A percentile compares a stretch with the other conserved stretches of the same genome.
Evolutionary conservation across 2,888 invertebrate species (phyloP).

Genomic region (Cancer borealis): DNA sequence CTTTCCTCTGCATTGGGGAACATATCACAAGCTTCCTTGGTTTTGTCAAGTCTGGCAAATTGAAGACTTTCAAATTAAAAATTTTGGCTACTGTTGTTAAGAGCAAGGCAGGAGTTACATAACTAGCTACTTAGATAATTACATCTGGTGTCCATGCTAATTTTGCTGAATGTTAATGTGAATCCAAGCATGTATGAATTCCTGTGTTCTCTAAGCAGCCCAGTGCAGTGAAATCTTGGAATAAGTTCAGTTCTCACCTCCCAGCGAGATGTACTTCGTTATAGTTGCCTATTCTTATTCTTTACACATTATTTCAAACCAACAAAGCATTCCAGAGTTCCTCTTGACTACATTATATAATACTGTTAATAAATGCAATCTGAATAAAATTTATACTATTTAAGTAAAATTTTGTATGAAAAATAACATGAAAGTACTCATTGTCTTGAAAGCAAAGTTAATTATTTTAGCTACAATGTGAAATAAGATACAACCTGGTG

Average conservation of each 20-base stretch:
- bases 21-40: conserved; percentile 67
- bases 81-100: conserved; percentile 55
- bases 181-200: background rate
- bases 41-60: conserved; percentile 53
- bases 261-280: too few species aligned
- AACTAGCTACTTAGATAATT: conserved; percentile 25
- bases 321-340: too few species aligned
- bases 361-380: too few species aligned
- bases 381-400: background rate
- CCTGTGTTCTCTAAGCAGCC: background rate
- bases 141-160: background rate
- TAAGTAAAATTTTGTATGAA: background rate
- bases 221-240: background rate
- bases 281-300: too few species aligned
- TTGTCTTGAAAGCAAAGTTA: too few species aligned
- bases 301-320: too few species aligned
- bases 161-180: background rate
- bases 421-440: background rate
- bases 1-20: conserved; percentile 72
- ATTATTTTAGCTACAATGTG: too few species aligned
- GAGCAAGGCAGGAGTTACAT: conserved; percentile 29
- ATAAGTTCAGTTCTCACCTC: too few species aligned
- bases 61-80: conserved; percentile 3
- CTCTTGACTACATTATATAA: too few species aligned
- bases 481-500: too few species aligned